Evolutionary conservation across 2,113 vertebrate species (phyloP).

Genomic region (Eurystomus gularis): DNA sequence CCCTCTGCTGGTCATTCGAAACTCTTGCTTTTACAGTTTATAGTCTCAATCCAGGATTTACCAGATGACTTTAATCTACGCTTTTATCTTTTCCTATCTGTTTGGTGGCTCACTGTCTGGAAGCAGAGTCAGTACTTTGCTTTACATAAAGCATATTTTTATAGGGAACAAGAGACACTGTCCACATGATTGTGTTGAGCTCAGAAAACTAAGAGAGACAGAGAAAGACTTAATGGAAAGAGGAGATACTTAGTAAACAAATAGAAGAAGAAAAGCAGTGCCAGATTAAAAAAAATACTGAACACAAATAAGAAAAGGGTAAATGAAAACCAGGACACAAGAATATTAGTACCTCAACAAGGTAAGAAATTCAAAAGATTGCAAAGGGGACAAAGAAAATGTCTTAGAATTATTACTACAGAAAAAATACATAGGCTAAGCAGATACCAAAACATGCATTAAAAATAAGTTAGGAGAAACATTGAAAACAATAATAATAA

Average conservation of each 20-base stretch:
- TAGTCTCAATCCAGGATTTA: background rate
- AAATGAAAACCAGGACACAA: background rate
- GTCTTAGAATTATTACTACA: background rate
- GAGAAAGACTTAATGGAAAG: background rate
- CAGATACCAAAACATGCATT: background rate
- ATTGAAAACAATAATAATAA: background rate
- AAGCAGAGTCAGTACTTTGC: background rate
- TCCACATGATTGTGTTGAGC: background rate
- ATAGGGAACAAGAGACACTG: background rate
- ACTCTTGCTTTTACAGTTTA: background rate
- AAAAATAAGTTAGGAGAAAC: background rate
- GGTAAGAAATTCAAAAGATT: background rate
- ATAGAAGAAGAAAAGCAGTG: background rate
- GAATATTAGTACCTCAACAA: background rate
- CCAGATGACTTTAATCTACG: fast-evolving
- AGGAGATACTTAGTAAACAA: background rate
- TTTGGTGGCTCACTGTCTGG: background rate
- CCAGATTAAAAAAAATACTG: background rate
- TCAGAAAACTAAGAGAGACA: background rate
- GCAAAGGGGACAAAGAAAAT: background rate
- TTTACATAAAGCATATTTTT: background rate
- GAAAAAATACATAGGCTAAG: background rate
- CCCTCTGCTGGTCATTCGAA: slow-evolving; percentile 37
- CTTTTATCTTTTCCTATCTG: background rate
- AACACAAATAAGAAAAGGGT: background rate